phyloP scores from a whole-genome alignment of 1,140 invertebrate genomes.

The Piezodorus guildinii region DNA sequence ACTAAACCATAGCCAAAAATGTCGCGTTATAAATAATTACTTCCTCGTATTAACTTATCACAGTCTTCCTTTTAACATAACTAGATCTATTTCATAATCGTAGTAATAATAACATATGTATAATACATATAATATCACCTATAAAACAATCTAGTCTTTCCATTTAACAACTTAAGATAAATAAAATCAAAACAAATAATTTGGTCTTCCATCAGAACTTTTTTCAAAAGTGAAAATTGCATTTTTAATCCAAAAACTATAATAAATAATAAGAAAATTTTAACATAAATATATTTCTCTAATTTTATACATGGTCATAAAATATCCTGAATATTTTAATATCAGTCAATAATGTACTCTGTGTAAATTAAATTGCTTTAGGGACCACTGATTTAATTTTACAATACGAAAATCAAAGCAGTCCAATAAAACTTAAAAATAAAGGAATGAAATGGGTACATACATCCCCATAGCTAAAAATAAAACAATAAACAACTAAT shows the following conservation, averaged over 20 bases:
- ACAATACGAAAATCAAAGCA: background rate
- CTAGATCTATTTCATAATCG: background rate
- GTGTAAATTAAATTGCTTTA: background rate
- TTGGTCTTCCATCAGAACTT: background rate
- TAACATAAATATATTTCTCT: too few species aligned
- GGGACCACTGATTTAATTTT: background rate
- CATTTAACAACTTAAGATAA: background rate
- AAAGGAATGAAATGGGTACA: too few species aligned
- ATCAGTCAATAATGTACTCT: background rate
- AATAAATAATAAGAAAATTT: too few species aligned
- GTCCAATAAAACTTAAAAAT: background rate
- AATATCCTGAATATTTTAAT: background rate
- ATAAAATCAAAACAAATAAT: background rate
- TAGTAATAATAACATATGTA: conserved; percentile 1
- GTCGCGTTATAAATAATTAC: background rate
- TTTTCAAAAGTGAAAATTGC: too few species aligned
- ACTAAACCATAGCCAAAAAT: background rate
- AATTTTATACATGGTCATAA: too few species aligned
- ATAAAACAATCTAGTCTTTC: conserved; percentile 10
- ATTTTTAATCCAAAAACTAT: too few species aligned
- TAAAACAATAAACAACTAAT: too few species aligned
- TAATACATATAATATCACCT: conserved; percentile 7
- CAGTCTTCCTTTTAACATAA: conserved; percentile 11
- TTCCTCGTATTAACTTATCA: background rate
- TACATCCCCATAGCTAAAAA: too few species aligned